These are phyloP conservation scores for Eupithecia exiguata DNA, from an alignment of 2,888 invertebrate genomes.

Conservation along the genomic window DNA sequence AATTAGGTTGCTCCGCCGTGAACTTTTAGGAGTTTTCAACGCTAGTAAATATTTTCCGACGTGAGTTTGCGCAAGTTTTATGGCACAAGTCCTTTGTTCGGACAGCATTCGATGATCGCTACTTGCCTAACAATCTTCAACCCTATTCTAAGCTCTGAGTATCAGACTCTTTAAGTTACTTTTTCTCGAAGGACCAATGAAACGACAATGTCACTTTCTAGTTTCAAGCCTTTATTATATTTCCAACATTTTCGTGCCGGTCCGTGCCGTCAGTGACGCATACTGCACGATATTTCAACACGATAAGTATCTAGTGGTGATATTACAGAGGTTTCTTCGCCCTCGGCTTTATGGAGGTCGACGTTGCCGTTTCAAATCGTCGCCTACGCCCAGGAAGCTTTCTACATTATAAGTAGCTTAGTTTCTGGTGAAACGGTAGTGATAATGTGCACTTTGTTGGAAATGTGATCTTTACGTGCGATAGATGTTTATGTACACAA, in stretches of 20 bases:
- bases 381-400: slow-evolving; percentile 27
- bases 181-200: slow-evolving; percentile 19
- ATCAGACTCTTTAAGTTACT: slow-evolving; percentile 17
- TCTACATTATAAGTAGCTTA: slow-evolving; percentile 25
- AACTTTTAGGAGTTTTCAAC: slow-evolving; percentile 18
- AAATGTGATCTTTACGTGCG: slow-evolving; percentile 15
- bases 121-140: slow-evolving; percentile 4
- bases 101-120: slow-evolving; percentile 3
- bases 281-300: slow-evolving; percentile 42
- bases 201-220: slow-evolving; percentile 22
- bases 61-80: slow-evolving; percentile 21
- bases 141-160: slow-evolving; percentile 8
- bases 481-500: slow-evolving; percentile 4
- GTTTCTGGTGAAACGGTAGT: slow-evolving; percentile 23
- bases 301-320: slow-evolving; percentile 46
- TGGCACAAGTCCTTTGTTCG: not conserved
- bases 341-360: slow-evolving; percentile 37
- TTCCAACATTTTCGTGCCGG: slow-evolving; percentile 28
- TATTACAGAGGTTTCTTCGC: slow-evolving; percentile 43
- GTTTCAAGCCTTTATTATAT: slow-evolving; percentile 28
- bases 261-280: slow-evolving; percentile 34
- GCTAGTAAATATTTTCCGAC: slow-evolving; percentile 17
- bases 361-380: slow-evolving; percentile 37
- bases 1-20: slow-evolving; percentile 24
- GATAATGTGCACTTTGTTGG: slow-evolving; percentile 18